A percentile compares a stretch with the other conserved stretches of the same genome.
Evolutionary conservation across 2,888 invertebrate genomes (phyloP).

Genomic region (Rhamphomyia laevipes): DNA sequence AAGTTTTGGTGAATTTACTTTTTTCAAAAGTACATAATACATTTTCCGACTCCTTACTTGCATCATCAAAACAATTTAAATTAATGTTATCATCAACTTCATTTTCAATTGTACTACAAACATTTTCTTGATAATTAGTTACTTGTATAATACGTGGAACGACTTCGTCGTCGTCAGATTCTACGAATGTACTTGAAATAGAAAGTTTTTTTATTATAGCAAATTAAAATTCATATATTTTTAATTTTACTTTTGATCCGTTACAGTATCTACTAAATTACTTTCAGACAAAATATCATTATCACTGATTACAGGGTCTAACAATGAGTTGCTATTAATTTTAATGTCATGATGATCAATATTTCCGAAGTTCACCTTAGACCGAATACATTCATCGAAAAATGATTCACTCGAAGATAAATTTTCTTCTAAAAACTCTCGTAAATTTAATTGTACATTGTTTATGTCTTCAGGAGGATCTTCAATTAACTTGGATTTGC

Average conservation of each 20-base stretch:
- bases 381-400: slow-evolving; percentile 16
- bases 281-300: slow-evolving; percentile 21
- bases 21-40: slow-evolving; percentile 20
- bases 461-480: slow-evolving; percentile 21
- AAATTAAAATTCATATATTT: neutral
- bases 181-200: too few relatives aligned
- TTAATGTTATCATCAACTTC: neutral
- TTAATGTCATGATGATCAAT: neutral
- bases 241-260: slow-evolving; percentile 14
- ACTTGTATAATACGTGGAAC: slow-evolving; percentile 33
- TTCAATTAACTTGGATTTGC: slow-evolving; percentile 15
- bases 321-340: too few relatives aligned
- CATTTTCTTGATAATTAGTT: slow-evolving; percentile 31
- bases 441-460: slow-evolving; percentile 32
- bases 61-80: too few relatives aligned
- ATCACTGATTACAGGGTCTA: slow-evolving; percentile 15
- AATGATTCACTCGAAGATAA: slow-evolving; percentile 28
- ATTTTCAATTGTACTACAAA: slow-evolving; percentile 11
- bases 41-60: neutral
- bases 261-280: slow-evolving; percentile 11
- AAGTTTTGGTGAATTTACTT: slow-evolving; percentile 33
- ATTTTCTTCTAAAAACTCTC: slow-evolving; percentile 35
- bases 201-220: neutral
- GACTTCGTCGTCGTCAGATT: slow-evolving; percentile 16
- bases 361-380: neutral